Evolutionary conservation across 2,888 invertebrate species (phyloP), one percentile per base, ranked within the genome.

Genomic region (Caenorhabditis macrosperma): DNA sequence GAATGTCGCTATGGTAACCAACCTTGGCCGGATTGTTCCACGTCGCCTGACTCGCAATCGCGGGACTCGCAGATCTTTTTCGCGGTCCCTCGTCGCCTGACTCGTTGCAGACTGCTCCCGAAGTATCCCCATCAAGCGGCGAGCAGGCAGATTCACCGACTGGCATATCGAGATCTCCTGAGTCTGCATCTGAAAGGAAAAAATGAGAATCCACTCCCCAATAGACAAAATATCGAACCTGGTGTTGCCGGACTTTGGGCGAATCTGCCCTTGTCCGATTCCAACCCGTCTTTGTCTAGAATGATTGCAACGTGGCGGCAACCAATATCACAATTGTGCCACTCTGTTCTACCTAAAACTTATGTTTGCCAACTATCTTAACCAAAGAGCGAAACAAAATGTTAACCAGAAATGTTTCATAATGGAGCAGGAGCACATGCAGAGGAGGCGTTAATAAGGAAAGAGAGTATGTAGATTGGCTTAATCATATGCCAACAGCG

Each of bases 11-110:
- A 54, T 61, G 44, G 22, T 52, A 61, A 68, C 71, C 24, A 33
- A 78, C 78, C 72, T 79, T 79, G 28, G 79, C 68, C 35, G 79
- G 79, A 68, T 79, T 74, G 68, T 67, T 55, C 67, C 67, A 78
- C 10, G 60, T 15, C 48, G 76, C 46, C 38, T 68, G 61, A 38
- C 46, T 72, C 12, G 52, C 66, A 20, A 59, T 44, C 20, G 50
- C 33, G 4, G 77, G 72, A 24, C 78, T 78, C n/a, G 78, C 72
- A 15, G 78, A 78, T 57, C 72, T 38, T 22, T 78, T 78, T 5
- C 72, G 60, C 12, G 66, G 71, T 7, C 78, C 71, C 33, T 72
- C 71, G 38, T 72, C 71, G 12, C 72, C 67, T 30, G 77, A 77
- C 46, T 77, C 77, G 35, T 57, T 64, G 30, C 64, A 57, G 7